Percentiles rank a stretch among this genome's conserved stretches.
Conservation (phyloP, 1,140 invertebrate species). For the Eulimnadia texana region DNA sequence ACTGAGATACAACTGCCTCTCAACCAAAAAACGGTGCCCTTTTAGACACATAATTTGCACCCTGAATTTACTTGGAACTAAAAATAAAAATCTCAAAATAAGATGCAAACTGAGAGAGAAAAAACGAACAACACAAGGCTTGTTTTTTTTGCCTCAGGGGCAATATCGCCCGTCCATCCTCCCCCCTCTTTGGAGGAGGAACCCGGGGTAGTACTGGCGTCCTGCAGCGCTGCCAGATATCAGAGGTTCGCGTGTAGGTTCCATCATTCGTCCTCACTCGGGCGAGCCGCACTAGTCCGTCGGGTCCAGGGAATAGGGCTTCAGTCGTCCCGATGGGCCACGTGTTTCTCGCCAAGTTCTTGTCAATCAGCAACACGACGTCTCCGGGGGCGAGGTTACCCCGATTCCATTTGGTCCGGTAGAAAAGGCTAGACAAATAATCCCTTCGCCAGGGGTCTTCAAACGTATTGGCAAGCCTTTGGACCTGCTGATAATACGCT, state of each 20-base stretch:
- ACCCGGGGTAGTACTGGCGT: no score
- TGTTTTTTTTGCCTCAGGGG: no score
- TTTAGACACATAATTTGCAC: no score
- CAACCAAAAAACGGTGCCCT: no score
- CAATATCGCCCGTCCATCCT: no score
- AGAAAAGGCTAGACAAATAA: background rate
- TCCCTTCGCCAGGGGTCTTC: background rate
- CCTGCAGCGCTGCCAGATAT: no score
- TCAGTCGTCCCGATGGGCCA: background rate
- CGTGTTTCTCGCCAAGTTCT: background rate
- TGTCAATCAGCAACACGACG: slow-evolving; percentile 1
- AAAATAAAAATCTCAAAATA: no score
- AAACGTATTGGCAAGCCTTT: background rate
- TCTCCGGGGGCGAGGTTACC: background rate
- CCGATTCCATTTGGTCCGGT: background rate
- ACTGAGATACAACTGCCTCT: no score
- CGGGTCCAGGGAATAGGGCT: background rate
- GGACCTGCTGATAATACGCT: background rate
- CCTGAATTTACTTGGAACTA: no score
- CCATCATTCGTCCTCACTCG: background rate
- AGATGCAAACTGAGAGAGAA: no score
- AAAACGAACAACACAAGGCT: no score
- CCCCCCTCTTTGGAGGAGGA: no score
- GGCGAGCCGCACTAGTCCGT: background rate
- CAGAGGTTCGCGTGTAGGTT: background rate